Percentiles rank a stretch among this genome's conserved stretches.
These are phyloP conservation scores for Acyrthosiphon pisum DNA, from an alignment of 1,140 invertebrate genomes.

Conservation along the genomic window DNA sequence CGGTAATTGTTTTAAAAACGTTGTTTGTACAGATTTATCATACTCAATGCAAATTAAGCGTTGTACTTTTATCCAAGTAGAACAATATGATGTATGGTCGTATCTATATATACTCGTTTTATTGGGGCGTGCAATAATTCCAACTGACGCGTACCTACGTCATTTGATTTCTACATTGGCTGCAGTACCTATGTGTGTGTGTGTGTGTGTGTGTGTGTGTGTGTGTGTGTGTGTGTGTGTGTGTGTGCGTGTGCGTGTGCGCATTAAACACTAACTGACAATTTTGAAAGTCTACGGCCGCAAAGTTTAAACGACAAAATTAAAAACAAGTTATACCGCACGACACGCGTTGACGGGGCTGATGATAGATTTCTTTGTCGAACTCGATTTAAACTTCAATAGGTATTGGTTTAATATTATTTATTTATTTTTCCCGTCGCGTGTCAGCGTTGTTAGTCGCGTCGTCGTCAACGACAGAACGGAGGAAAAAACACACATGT, in stretches of 20 bases:
- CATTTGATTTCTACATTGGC: neutral
- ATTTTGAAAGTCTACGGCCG: neutral
- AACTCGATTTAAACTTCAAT: slow-evolving; percentile 42
- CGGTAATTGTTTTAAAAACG: neutral
- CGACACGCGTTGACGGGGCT: neutral
- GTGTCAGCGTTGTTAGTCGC: no score
- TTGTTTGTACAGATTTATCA: neutral
- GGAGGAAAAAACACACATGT: neutral
- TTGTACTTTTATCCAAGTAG: neutral
- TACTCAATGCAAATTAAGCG: neutral
- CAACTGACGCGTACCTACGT: neutral
- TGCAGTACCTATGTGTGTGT: neutral
- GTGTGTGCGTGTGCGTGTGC: neutral
- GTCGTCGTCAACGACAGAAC: neutral
- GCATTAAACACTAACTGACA: neutral
- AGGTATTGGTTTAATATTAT: neutral
- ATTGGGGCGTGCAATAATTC: neutral
- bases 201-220: neutral
- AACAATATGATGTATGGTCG: neutral
- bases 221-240: neutral
- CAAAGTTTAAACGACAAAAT: slow-evolving; percentile 18
- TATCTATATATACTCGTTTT: neutral
- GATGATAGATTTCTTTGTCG: slow-evolving; percentile 31
- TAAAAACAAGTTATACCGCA: neutral
- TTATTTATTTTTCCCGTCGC: neutral